Conservation (phyloP, 1,140 invertebrate genomes). For the Bathynomus jamesi region DNA sequence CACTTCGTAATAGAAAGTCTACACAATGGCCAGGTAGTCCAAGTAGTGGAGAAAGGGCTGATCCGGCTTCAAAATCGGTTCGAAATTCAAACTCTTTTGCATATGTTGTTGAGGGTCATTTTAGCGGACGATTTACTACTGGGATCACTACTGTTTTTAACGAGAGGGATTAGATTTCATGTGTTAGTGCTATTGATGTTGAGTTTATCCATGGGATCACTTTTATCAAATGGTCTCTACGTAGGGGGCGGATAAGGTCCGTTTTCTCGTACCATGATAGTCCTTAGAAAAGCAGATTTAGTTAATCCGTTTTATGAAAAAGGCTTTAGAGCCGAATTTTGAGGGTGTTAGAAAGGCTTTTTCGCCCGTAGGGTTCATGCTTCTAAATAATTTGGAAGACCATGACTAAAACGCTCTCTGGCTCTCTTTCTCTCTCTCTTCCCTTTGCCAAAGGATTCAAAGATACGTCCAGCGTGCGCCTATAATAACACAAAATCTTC, state of each 20-base stretch:
- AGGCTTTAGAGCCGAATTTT: background rate
- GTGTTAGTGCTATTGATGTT: conserved; percentile 1
- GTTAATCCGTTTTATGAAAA: background rate
- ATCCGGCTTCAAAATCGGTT: background rate
- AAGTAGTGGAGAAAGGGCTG: background rate
- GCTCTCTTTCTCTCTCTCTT: background rate
- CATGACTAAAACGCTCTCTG: background rate
- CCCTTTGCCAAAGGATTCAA: background rate
- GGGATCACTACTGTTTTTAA: background rate
- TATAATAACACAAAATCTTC: background rate
- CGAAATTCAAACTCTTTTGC: background rate
- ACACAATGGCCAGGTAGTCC: background rate
- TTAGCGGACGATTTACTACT: background rate
- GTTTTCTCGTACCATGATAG: background rate
- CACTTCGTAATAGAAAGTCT: conserved; percentile 1
- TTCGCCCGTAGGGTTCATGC: background rate
- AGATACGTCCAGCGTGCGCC: background rate
- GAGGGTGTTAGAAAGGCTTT: background rate
- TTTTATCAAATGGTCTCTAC: background rate
- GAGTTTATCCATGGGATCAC: background rate
- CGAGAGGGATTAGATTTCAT: background rate
- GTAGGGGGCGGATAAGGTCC: background rate
- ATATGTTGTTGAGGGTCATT: background rate
- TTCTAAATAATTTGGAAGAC: conserved; percentile 1
- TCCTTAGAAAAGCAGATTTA: background rate